Conservation (phyloP, 1,140 invertebrate genomes). For the Aphaenogaster floridana region DNA sequence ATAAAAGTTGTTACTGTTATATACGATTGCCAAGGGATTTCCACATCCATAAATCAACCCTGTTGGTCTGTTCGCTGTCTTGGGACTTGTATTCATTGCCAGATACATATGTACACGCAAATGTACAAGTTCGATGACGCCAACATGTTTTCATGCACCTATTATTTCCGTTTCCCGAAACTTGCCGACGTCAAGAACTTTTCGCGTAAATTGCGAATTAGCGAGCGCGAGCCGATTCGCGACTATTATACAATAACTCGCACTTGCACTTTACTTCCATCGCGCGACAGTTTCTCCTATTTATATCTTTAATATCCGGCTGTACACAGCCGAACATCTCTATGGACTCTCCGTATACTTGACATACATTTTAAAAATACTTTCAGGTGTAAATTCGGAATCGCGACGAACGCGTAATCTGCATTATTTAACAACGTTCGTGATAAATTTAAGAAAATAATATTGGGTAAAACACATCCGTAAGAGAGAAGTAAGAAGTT, state of each 20-base stretch:
- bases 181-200: conserved; percentile 16
- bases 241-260: conserved; percentile 51
- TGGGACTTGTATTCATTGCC: not conserved
- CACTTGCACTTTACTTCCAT: conserved; percentile 45
- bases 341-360: conserved; percentile 75
- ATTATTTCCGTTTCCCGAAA: conserved; percentile 38
- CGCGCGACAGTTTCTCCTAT: conserved; percentile 65
- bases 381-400: conserved; percentile 71
- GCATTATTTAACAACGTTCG: conserved; percentile 64
- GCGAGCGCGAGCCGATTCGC: not conserved
- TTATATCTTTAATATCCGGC: conserved; percentile 73
- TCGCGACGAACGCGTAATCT: conserved; percentile 55
- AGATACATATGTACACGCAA: not conserved
- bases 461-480: not conserved
- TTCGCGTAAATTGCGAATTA: conserved; percentile 29
- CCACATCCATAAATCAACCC: not conserved
- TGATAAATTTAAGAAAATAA: conserved; percentile 36
- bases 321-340: conserved; percentile 64
- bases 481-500: not conserved
- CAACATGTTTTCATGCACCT: conserved; percentile 14
- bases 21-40: not conserved
- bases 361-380: conserved; percentile 78
- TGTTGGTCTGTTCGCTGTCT: not conserved
- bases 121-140: conserved; percentile 1
- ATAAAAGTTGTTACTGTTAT: not conserved